A percentile compares a stretch with the other conserved stretches of the same genome.
phyloP scores from a whole-genome alignment of 1,140 invertebrate genomes.

The Amyelois transitella region DNA sequence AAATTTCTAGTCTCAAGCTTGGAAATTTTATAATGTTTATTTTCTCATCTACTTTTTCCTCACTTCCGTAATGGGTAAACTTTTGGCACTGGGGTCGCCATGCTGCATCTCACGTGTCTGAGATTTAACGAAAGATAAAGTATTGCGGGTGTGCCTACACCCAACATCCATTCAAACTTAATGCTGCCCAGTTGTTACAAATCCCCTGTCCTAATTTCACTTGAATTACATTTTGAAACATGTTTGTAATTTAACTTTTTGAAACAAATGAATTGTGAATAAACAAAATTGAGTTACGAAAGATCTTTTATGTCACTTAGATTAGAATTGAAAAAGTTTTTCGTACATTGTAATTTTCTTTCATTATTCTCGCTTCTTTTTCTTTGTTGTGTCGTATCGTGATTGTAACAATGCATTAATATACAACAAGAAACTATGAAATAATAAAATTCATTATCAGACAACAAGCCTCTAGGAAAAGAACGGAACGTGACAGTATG shows the following conservation, averaged over 20 bases:
- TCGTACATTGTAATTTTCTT: too few species aligned
- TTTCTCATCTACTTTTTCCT: constrained; percentile 39
- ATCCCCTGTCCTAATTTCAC: neutral
- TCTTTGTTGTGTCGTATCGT: too few species aligned
- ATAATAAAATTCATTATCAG: neutral
- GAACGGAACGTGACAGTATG: neutral
- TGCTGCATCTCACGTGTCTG: neutral
- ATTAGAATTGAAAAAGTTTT: too few species aligned
- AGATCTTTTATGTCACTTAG: neutral
- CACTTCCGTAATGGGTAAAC: constrained; percentile 33
- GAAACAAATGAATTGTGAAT: neutral
- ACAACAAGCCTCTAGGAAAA: neutral
- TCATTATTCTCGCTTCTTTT: too few species aligned
- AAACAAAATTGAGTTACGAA: neutral
- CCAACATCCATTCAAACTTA: neutral
- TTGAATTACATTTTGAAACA: neutral
- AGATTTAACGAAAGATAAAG: neutral
- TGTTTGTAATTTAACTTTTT: neutral
- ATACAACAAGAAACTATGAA: neutral
- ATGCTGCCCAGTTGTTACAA: neutral
- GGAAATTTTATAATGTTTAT: constrained; percentile 20
- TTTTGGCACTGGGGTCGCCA: constrained; percentile 15
- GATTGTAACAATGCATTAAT: too few species aligned
- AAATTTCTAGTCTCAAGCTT: neutral
- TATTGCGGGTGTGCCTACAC: neutral